These are phyloP conservation scores for Chaetodon trifascialis DNA, from an alignment of 2,113 vertebrate species.

Conservation along the genomic window DNA sequence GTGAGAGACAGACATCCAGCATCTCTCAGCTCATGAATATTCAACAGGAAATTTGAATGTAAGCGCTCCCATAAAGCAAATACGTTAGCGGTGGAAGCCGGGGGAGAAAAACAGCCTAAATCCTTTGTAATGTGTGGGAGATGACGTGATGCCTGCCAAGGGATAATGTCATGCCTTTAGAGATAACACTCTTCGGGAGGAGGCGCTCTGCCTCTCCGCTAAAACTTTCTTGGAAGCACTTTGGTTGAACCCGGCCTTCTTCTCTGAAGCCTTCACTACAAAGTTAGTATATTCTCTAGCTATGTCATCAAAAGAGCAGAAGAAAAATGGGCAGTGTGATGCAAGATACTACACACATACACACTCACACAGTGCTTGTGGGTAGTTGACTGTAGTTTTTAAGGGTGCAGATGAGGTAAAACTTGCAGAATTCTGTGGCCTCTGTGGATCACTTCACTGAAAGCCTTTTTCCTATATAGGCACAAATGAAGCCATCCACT, in stretches of 20 bases:
- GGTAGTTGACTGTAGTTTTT: conserved; percentile 23
- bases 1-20: conserved; percentile 29
- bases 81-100: conserved; percentile 15
- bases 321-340: conserved; percentile 46
- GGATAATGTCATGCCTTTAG: conserved; percentile 39
- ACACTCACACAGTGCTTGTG: conserved; percentile 12
- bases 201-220: conserved; percentile 20
- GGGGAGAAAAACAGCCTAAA: conserved; percentile 15
- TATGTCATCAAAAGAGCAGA: conserved; percentile 52
- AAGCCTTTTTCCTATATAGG: neutral
- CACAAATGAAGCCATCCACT: neutral
- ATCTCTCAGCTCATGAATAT: conserved; percentile 61
- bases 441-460: neutral
- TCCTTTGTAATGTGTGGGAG: conserved; percentile 54
- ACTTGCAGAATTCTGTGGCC: neutral
- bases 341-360: conserved; percentile 23
- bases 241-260: conserved; percentile 51
- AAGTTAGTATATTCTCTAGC: conserved; percentile 46
- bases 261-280: conserved; percentile 49
- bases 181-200: conserved; percentile 53
- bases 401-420: conserved; percentile 36
- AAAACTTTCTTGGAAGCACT: conserved; percentile 69
- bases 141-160: conserved; percentile 46
- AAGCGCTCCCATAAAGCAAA: conserved; percentile 42
- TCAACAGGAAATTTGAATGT: conserved; percentile 53